These are phyloP conservation scores for Holothuria glaberrima DNA, from an alignment of 35 echinoderm and acorn worm species.

Conservation along the genomic window DNA sequence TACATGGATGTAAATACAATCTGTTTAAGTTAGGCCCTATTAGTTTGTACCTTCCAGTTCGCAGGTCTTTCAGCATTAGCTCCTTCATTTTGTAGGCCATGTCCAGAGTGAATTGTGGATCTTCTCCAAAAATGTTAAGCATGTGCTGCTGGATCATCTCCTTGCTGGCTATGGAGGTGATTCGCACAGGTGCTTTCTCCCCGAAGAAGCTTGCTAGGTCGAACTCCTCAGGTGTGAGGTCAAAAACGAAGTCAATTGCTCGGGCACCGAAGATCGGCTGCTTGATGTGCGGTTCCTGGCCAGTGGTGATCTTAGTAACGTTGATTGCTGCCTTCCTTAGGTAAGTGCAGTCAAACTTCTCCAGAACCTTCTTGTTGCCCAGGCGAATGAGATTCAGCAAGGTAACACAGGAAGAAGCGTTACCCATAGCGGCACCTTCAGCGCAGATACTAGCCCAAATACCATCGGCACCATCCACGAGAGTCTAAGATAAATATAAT, in stretches of 20 bases:
- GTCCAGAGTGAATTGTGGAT: slow-evolving; percentile 46
- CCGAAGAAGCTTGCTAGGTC: slow-evolving; percentile 56
- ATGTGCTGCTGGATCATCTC: slow-evolving; percentile 33
- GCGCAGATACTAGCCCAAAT: slow-evolving; percentile 48
- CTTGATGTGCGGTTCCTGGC: slow-evolving; percentile 30
- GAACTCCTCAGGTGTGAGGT: slow-evolving; percentile 42
- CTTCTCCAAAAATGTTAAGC: slow-evolving; percentile 34
- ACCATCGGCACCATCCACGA: too few species aligned
- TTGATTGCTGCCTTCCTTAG: slow-evolving; percentile 60
- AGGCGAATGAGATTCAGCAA: slow-evolving; percentile 51
- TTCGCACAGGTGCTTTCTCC: slow-evolving; percentile 23
- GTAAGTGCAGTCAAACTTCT: slow-evolving; percentile 57
- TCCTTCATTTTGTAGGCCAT: slow-evolving; percentile 35
- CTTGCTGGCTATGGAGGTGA: slow-evolving; percentile 23
- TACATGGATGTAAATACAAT: too few species aligned
- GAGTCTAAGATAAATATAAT: too few species aligned
- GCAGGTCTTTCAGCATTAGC: slow-evolving; percentile 30
- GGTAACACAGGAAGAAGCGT: slow-evolving; percentile 28
- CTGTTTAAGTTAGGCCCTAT: too few species aligned
- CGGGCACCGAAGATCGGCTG: slow-evolving; percentile 53
- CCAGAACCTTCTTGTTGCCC: slow-evolving; percentile 4
- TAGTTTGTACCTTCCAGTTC: slow-evolving; percentile 41
- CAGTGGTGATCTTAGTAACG: slow-evolving; percentile 62
- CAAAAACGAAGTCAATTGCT: slow-evolving; percentile 55
- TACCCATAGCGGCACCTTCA: slow-evolving; percentile 48